Evolutionary conservation across 2,113 vertebrate species (phyloP), one percentile per base, ranked within the genome.

Genomic region (Gopherus flavomarginatus): DNA sequence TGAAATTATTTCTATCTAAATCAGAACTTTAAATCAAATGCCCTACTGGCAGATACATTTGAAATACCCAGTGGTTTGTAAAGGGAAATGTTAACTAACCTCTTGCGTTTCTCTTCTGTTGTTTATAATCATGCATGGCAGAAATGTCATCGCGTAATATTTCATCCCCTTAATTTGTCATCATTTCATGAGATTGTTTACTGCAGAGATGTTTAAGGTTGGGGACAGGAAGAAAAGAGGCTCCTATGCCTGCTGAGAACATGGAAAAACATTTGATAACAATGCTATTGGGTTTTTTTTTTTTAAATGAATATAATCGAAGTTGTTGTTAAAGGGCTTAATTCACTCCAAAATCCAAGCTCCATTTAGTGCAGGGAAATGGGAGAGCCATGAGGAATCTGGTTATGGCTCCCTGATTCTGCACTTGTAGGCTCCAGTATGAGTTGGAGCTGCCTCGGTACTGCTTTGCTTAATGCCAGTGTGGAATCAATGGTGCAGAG

Each of bases 101-200:
- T 86, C 83, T 93, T 85, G 3, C 90, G 72, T 94, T 91, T 56
- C 89, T 62, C 44, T 93, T 27, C 93, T 95, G 96, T 89, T 95
- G 96, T 96, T 96, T 96, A 94, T 83, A 92, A 90, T 85, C 90
- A 4, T 6, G 31, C 91, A 44, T 16, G 54, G 87, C 90, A 88
- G 81, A 16, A 95, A 95, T 65, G 89, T 97, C 97, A 96, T 91
- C 89, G 85, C 44, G 21, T 84, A 27, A 94, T 77, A n/a, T 94
- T 95, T 96, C 89, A 82, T 94, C 96, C 95, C 93, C 96, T 95
- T 92, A 90, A 96, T 94, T 94, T 95, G 91, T 5, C 38, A 24
- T 78, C 11, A 16, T 78, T 44, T 88, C 95, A 44, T 56, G 13
- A 4, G 1, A 84, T 96, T 97, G 95, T 96, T 97, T 92, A 90